These are phyloP conservation scores for Bergia sp. DNA, from an alignment of 92 coral and sea anemone species.

Conservation along the genomic window DNA sequence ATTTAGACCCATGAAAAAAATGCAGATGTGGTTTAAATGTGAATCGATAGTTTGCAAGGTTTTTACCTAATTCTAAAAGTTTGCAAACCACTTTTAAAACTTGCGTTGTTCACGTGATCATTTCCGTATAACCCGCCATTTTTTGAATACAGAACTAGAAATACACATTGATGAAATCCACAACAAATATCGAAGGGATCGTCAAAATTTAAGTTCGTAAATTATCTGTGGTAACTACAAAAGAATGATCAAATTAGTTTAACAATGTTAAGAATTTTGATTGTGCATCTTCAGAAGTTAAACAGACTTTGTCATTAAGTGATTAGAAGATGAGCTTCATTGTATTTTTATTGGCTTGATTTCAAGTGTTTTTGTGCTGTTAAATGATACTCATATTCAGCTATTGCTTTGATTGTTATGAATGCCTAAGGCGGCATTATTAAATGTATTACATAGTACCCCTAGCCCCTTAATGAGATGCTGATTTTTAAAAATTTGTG, in stretches of 20 bases:
- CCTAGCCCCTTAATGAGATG: not conserved
- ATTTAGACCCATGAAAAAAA: constrained; percentile 31
- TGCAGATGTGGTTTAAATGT: constrained; percentile 38
- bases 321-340: too few relatives aligned
- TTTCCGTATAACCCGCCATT: constrained; percentile 91
- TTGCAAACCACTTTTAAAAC: constrained; percentile 42
- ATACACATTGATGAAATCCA: constrained; percentile 7
- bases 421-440: not conserved
- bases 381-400: not conserved
- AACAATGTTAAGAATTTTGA: not conserved
- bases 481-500: not conserved
- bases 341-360: not conserved
- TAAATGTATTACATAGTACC: not conserved
- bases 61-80: constrained; percentile 28
- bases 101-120: constrained; percentile 88
- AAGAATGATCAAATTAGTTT: not conserved
- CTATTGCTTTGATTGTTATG: not conserved
- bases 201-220: not conserved
- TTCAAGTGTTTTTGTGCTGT: not conserved
- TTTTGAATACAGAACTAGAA: constrained; percentile 68
- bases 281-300: not conserved
- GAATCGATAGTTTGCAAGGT: constrained; percentile 32
- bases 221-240: not conserved
- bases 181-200: not conserved
- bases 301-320: not conserved